phyloP scores from a whole-genome alignment of 2,113 vertebrate genomes.

The Pygoscelis antarcticus region DNA sequence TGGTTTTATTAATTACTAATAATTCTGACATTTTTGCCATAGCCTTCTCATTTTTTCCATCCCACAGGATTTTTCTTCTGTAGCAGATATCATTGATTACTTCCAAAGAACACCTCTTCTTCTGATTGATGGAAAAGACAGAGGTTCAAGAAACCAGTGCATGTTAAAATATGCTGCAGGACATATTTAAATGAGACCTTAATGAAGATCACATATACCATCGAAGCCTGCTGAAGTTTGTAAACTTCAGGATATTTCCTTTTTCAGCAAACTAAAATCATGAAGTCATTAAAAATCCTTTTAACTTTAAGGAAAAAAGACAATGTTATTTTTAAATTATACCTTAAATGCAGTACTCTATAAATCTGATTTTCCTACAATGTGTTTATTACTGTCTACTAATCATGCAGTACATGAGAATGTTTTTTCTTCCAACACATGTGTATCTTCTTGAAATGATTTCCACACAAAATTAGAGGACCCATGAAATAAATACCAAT shows the following conservation, averaged over 20 bases:
- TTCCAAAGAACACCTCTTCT: conserved; percentile 87
- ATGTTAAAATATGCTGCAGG: conserved; percentile 80
- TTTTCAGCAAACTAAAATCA: background rate
- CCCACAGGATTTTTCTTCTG: conserved; percentile 81
- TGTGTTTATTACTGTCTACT: conserved; percentile 43
- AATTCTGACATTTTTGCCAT: background rate
- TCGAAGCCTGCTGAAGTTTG: background rate
- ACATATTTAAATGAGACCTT: conserved; percentile 50
- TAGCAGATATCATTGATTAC: conserved; percentile 85
- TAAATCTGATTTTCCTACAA: background rate
- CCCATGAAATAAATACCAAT: background rate
- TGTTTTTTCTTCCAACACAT: background rate
- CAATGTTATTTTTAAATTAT: background rate
- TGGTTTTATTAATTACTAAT: background rate
- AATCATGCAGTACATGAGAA: background rate
- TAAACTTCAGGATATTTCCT: background rate
- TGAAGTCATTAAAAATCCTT: conserved; percentile 41
- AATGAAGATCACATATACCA: background rate
- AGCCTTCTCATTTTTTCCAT: background rate
- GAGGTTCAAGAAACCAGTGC: conserved; percentile 88
- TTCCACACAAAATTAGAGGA: background rate
- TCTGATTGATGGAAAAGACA: conserved; percentile 93
- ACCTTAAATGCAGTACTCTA: background rate
- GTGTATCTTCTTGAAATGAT: background rate
- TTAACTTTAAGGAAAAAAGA: conserved; percentile 11